Base-by-base conservation (phyloP, 2,113 vertebrate genomes). In the Myrmecophaga tridactyla region DNA sequence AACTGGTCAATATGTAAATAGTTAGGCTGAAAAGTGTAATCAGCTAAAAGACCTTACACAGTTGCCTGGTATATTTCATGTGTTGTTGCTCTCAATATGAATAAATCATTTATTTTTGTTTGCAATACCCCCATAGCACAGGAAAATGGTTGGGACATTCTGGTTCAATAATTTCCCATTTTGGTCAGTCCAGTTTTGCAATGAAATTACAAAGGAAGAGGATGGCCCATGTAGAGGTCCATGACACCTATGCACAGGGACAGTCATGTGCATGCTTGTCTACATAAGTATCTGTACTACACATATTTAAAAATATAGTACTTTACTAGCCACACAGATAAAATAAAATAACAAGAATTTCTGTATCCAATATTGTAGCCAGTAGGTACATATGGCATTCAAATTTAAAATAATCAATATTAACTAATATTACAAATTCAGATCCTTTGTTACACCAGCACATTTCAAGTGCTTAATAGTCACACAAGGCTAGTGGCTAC, bases 1-100 rank as follows among this genome's bases (percentile, higher is more conserved):
- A 96, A 82, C 41, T 82, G 67, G 96, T 96, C 60, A 82, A 88
- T 97, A 81, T 95, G 58, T 62, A 92, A 84, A 85, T 25, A 92
- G 34, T 41, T 81, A 90, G 62, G 77, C 84, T 77, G 88, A 92
- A 77, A 83, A 82, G 29, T 62, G 21, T 51, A 88, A 92, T 34
- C n/a, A 21, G 14, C 10, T 53, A 51, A 67, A 87, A 94, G 63
- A 91, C 36, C 67, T 75, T 53, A 86, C 65, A 75, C 48, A 70
- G 51, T 75, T 18, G 15, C 23, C 43, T 48, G 14, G 13, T 75
- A 20, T 43, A 92, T 73, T 53, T 94, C 9, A 36, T 53, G 60
- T 63, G 86, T 81, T 58, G n/a, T 80, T 13, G 14, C 56, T 90
- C n/a, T 92, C 39, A 39, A 29, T 46, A 13, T 78, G 17, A 88